Conservation (phyloP, 2,888 invertebrate species). For the Tipula lateralis region DNA sequence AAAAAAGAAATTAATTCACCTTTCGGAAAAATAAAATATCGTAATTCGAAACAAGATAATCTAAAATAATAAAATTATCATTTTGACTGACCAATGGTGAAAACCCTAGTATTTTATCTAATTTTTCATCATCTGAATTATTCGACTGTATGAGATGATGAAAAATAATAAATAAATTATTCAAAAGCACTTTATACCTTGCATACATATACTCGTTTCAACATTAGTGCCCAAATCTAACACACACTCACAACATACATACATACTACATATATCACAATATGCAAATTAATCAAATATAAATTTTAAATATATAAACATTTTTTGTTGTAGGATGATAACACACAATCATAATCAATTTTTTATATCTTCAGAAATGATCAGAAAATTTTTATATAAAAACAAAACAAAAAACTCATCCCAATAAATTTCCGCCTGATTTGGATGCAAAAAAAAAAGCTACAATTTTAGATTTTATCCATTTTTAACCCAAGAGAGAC, state of each 20-base stretch:
- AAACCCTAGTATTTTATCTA: not conserved
- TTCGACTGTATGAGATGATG: not conserved
- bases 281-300: not conserved
- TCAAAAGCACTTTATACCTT: not conserved
- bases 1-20: not conserved
- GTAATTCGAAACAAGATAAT: slow-evolving; percentile 24
- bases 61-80: not conserved
- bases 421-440: not conserved
- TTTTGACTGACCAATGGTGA: slow-evolving; percentile 9
- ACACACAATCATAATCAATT: not conserved
- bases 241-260: not conserved
- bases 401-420: not conserved
- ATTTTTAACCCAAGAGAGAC: not conserved
- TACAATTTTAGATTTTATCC: not conserved
- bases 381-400: not conserved
- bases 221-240: not conserved
- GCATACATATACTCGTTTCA: no score
- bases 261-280: not conserved
- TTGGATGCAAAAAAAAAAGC: not conserved
- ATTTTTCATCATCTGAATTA: not conserved
- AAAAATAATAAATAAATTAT: not conserved
- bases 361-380: not conserved
- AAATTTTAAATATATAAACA: not conserved
- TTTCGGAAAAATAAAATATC: not conserved
- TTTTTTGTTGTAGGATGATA: not conserved